Base-by-base conservation (phyloP, 2,113 vertebrate species). In the Hipposideros armiger region DNA sequence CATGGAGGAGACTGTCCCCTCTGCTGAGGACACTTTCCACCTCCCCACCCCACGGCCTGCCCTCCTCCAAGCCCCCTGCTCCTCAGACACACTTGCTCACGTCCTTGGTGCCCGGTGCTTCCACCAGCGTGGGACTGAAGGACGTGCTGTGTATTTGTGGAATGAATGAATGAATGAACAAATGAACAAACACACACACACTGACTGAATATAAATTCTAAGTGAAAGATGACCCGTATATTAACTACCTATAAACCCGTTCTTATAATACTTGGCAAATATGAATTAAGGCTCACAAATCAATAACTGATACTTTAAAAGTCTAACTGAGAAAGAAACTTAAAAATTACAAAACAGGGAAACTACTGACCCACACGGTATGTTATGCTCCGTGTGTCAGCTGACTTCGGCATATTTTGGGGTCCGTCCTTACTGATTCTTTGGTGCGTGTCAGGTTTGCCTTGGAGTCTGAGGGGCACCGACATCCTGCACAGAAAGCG, bases 371-470 rank as follows among this genome's bases (percentile, higher is more conserved):
- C 13, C 62, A 4, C 47, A 50, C 10, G 47, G 47, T 50, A 50
- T 32, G 28, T 64, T 30, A 30, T 7, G 28, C 62, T 50, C 62
- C 22, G 5, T 7, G 28, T 30, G 62, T 24, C 76, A 7, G 40
- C 17, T 22, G 16, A 50, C 47, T 50, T 50, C 11, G 11, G 11
- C 47, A 50, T 50, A 11, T 50, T 50, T 50, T 50, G 47, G 47
- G 47, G 47, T 32, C 70, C 2, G 32, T 11, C 47, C 28, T 2
- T 20, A 20, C 11, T 1, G 82, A 28, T 30, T 26, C n/a, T 5
- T 54, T 14, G 32, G 36, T 32, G 15, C 17, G 0, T 1, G 19
- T 10, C 7, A 0, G 28, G 3, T 28, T 62, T 15, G 14, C 17
- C 11, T 1, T 17, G 7, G 28, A 3, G n/a, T 58, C 56, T 70